A percentile compares a stretch with the other conserved stretches of the same genome.
These are phyloP conservation scores for Philotrypesis tridentata DNA, from an alignment of 1,140 invertebrate genomes.

Conservation along the genomic window DNA sequence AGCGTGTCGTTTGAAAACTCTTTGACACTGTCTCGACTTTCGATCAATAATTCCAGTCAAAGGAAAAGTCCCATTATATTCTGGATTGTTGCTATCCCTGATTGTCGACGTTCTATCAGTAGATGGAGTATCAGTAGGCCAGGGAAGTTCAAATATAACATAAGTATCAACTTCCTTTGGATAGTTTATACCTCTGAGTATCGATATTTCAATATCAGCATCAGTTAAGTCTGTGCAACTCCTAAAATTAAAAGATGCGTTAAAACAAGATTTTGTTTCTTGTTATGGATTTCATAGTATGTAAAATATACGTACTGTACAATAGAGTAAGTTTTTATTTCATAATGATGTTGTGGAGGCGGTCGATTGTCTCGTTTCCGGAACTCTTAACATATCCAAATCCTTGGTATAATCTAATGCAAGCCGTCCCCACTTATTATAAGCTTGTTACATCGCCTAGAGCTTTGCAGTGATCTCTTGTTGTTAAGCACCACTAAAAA, in stretches of 20 bases:
- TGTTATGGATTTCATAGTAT: conserved; percentile 10
- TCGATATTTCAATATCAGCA: conserved; percentile 90
- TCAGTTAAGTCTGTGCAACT: conserved; percentile 94
- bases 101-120: conserved; percentile 84
- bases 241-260: conserved; percentile 64
- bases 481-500: conserved; percentile 81
- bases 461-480: conserved; percentile 91
- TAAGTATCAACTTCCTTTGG: conserved; percentile 95
- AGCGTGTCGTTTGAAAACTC: conserved; percentile 90
- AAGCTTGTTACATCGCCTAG: conserved; percentile 94
- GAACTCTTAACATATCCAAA: conserved; percentile 87
- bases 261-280: not conserved
- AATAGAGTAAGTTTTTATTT: conserved; percentile 90
- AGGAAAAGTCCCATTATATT: conserved; percentile 83
- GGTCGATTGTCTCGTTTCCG: conserved; percentile 73
- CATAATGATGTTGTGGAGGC: conserved; percentile 95
- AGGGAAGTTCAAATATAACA: conserved; percentile 95
- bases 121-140: conserved; percentile 88
- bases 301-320: conserved; percentile 81
- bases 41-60: conserved; percentile 88
- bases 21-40: conserved; percentile 83
- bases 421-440: conserved; percentile 92
- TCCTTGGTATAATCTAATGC: conserved; percentile 90
- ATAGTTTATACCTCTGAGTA: conserved; percentile 92
- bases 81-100: conserved; percentile 91